phyloP scores from a whole-genome alignment of 2,888 invertebrate species.

The Cloeon dipterum region DNA sequence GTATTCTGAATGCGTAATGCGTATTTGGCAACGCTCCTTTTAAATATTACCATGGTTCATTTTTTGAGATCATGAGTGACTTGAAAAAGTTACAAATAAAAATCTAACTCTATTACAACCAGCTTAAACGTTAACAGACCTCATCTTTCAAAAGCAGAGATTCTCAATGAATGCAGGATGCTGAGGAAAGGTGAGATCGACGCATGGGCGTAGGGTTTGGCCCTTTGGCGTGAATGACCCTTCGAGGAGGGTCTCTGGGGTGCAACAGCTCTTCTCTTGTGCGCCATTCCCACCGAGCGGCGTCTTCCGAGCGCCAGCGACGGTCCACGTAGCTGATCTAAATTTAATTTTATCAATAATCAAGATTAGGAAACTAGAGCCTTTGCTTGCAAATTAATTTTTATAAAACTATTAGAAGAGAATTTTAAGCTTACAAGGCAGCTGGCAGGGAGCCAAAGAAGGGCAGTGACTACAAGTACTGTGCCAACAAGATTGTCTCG shows the following conservation, averaged over 20 bases:
- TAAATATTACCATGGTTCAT: no score
- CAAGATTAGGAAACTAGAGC: no score
- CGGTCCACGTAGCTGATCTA: conserved; percentile 57
- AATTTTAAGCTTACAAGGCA: conserved; percentile 45
- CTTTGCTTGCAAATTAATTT: not conserved
- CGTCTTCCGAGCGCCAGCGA: conserved; percentile 42
- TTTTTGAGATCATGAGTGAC: no score
- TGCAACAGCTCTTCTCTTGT: conserved; percentile 4
- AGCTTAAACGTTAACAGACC: no score
- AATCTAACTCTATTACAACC: no score
- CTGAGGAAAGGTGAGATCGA: conserved; percentile 1
- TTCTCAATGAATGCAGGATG: no score
- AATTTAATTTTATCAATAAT: not conserved
- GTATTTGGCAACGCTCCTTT: no score
- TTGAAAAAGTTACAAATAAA: no score
- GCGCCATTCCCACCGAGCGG: conserved; percentile 44
- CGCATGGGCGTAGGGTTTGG: not conserved
- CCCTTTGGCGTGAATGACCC: not conserved
- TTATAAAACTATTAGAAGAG: no score
- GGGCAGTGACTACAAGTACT: conserved; percentile 70
- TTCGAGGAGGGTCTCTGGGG: conserved; percentile 1
- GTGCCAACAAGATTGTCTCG: conserved; percentile 87
- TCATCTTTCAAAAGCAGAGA: no score
- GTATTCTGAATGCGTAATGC: no score
- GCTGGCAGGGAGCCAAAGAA: conserved; percentile 87